These are phyloP conservation scores for Trachelus troglodyta DNA, from an alignment of 2,888 invertebrate genomes.

Conservation along the genomic window DNA sequence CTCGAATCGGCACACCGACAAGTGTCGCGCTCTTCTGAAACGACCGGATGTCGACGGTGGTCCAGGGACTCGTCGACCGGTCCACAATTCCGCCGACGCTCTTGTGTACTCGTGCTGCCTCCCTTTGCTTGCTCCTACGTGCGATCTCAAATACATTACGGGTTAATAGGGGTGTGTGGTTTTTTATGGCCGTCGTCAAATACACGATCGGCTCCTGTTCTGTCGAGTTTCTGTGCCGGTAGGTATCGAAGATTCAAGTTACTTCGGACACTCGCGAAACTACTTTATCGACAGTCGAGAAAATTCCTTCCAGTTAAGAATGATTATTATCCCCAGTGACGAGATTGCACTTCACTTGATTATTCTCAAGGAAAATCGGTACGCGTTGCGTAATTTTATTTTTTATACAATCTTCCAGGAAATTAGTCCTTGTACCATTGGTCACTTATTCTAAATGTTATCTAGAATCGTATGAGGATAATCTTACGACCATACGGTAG, in stretches of 20 bases:
- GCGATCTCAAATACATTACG: constrained; percentile 65
- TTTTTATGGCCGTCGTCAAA: constrained; percentile 42
- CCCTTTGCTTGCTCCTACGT: constrained; percentile 45
- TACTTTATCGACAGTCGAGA: background rate
- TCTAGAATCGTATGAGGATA: background rate
- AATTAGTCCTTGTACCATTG: background rate
- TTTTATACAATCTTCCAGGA: background rate
- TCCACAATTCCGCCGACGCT: constrained; percentile 33
- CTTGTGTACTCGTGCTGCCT: constrained; percentile 50
- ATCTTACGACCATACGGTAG: background rate
- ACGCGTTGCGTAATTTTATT: background rate
- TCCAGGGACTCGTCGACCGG: background rate
- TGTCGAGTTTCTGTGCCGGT: background rate
- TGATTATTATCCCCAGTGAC: background rate
- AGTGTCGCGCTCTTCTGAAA: constrained; percentile 3
- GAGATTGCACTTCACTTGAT: background rate
- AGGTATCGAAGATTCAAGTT: background rate
- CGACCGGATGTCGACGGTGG: constrained; percentile 1
- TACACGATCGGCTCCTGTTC: background rate
- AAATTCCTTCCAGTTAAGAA: background rate
- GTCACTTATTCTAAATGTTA: background rate
- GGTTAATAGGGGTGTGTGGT: constrained; percentile 42
- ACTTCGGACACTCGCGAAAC: background rate
- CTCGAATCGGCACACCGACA: background rate
- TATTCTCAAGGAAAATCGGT: background rate